Evolutionary conservation across 1,140 invertebrate genomes (phyloP).

Genomic region (Ceratosolen solmsi): DNA sequence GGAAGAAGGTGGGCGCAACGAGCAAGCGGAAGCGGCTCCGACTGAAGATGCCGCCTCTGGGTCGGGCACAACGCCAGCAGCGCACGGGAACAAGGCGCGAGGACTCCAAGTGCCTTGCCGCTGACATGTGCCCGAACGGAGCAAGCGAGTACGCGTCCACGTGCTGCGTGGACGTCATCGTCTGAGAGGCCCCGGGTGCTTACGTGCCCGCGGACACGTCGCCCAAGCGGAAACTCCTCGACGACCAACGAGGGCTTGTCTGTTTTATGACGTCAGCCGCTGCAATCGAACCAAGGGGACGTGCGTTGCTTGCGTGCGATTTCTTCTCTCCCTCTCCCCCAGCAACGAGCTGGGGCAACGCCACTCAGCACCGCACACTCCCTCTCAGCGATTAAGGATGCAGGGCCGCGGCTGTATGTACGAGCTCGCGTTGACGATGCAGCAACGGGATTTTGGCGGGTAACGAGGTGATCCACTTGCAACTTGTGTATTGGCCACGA

Average conservation of each 20-base stretch:
- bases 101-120: conserved; percentile 58
- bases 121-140: conserved; percentile 63
- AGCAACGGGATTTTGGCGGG: too few species aligned
- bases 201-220: conserved; percentile 2
- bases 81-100: conserved; percentile 36
- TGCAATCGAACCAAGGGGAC: too few species aligned
- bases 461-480: too few species aligned
- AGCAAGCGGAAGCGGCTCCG: conserved; percentile 55
- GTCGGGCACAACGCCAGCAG: conserved; percentile 46
- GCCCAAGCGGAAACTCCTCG: background rate
- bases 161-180: background rate
- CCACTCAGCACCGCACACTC: too few species aligned
- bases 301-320: too few species aligned
- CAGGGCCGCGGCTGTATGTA: too few species aligned
- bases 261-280: too few species aligned
- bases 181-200: conserved; percentile 20
- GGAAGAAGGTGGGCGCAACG: conserved; percentile 40
- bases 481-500: too few species aligned
- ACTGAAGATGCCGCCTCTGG: conserved; percentile 59
- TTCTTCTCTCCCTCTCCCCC: too few species aligned
- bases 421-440: too few species aligned
- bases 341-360: too few species aligned
- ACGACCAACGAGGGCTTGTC: background rate
- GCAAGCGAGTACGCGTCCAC: conserved; percentile 44
- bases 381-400: too few species aligned